Percentiles rank a stretch among this genome's conserved stretches.
Conservation (phyloP, 1,140 invertebrate species). For the Bombus huntii region DNA sequence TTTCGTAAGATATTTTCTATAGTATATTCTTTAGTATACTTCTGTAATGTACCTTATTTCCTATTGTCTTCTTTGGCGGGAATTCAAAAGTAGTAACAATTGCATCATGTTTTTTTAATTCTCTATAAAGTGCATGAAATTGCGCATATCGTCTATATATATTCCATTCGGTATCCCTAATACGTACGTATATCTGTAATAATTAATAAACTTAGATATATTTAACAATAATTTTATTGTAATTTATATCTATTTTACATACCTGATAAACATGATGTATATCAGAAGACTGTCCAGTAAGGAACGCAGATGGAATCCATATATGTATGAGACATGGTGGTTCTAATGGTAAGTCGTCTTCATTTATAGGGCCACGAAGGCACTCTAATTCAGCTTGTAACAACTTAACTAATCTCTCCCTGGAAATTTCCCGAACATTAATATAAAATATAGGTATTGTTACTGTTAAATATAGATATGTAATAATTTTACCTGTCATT, state of each 20-base stretch:
- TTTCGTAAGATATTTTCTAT: not conserved
- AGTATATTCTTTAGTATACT: too few species aligned
- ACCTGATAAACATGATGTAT: conserved; percentile 95
- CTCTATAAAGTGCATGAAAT: conserved; percentile 91
- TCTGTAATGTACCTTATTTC: conserved; percentile 88
- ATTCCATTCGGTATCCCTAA: conserved; percentile 96
- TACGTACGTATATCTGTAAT: conserved; percentile 90
- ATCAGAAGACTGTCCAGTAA: conserved; percentile 89
- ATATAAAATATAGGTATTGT: not conserved
- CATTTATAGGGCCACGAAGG: conserved; percentile 86
- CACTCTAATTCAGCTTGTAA: conserved; percentile 87
- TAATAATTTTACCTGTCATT: conserved; percentile 70
- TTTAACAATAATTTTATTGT: not conserved
- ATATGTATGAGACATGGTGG: conserved; percentile 89
- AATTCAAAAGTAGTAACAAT: conserved; percentile 92
- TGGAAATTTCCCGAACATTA: conserved; percentile 62
- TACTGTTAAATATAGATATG: not conserved
- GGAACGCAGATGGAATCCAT: conserved; percentile 95
- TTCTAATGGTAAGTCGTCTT: conserved; percentile 80
- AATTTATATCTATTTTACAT: conserved; percentile 23
- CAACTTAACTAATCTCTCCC: conserved; percentile 86
- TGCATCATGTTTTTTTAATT: conserved; percentile 92
- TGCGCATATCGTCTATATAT: conserved; percentile 95
- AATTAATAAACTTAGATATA: not conserved
- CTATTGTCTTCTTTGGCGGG: conserved; percentile 96